Conservation (phyloP, 2,113 vertebrate species). For the Caloenas nicobarica region DNA sequence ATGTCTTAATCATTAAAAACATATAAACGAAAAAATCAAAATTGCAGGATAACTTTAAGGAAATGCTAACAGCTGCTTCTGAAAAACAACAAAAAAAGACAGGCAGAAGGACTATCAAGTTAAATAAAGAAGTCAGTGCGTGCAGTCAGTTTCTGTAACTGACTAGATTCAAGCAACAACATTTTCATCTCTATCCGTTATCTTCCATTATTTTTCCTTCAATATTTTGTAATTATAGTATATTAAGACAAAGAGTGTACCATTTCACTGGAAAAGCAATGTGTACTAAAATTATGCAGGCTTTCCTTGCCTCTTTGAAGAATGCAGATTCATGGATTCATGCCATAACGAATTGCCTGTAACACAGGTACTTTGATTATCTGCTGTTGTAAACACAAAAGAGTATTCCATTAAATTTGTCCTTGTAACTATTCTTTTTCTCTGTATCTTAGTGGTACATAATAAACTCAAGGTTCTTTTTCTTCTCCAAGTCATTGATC, state of each 20-base stretch:
- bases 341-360: not conserved
- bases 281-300: not conserved
- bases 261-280: not conserved
- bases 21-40: not conserved
- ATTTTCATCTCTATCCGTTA: not conserved
- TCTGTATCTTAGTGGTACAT: not conserved
- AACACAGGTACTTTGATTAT: not conserved
- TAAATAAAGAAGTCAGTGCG: not conserved
- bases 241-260: not conserved
- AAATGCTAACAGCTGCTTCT: not conserved
- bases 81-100: not conserved
- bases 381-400: not conserved
- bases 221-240: not conserved
- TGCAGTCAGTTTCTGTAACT: not conserved
- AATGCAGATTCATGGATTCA: not conserved
- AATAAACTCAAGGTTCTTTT: not conserved
- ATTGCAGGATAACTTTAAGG: not conserved
- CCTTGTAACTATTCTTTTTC: not conserved
- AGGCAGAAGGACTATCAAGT: not conserved
- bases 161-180: not conserved
- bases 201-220: not conserved
- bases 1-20: not conserved
- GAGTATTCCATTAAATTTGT: not conserved
- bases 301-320: not conserved
- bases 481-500: not conserved